Evolutionary conservation across 2,113 vertebrate species (phyloP).

Genomic region (Sylvietta virens): DNA sequence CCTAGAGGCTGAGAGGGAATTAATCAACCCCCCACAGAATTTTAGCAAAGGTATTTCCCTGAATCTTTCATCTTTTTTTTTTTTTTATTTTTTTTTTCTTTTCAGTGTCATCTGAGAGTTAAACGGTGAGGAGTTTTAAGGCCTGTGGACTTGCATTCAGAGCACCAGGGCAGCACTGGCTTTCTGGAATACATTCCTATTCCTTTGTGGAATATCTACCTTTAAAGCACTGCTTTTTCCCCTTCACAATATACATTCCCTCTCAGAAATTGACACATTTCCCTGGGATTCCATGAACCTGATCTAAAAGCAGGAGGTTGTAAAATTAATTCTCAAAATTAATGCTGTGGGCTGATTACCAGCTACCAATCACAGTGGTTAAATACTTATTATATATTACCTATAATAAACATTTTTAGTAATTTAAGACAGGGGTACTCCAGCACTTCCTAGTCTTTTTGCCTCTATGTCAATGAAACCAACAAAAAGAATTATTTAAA

Average conservation of each 20-base stretch:
- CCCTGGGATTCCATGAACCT: background rate
- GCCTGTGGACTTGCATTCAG: background rate
- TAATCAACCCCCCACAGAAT: background rate
- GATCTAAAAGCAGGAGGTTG: background rate
- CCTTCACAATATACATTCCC: background rate
- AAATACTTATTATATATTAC: background rate
- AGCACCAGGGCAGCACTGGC: background rate
- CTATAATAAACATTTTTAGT: background rate
- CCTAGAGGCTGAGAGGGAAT: constrained; percentile 57
- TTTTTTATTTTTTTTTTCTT: background rate
- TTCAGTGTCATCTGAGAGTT: background rate
- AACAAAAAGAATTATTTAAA: background rate
- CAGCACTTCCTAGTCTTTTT: background rate
- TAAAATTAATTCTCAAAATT: background rate
- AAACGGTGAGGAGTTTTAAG: background rate
- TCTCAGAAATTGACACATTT: background rate
- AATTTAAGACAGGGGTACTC: background rate
- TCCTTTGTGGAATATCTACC: background rate
- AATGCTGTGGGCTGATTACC: background rate
- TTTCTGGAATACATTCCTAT: background rate
- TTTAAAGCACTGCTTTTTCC: background rate
- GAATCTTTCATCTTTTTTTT: background rate
- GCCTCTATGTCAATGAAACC: background rate
- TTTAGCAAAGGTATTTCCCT: constrained; percentile 61
- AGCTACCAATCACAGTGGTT: background rate